Conservation (phyloP, 64 coral and sea anemone genomes). For the Cladopsammia gracilis region DNA sequence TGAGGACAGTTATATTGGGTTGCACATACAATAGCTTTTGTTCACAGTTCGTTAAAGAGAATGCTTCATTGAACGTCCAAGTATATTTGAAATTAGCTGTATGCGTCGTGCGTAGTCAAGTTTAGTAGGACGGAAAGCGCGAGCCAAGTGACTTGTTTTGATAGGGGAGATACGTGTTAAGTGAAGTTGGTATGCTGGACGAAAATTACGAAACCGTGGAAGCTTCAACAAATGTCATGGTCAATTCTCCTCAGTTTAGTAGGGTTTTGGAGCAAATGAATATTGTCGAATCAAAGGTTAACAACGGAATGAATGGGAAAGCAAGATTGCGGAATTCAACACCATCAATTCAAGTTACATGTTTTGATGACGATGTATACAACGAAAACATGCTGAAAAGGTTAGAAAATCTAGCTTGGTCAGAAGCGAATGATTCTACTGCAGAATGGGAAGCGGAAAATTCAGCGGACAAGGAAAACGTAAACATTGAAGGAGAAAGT, state of each 20-base stretch:
- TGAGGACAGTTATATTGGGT: neutral
- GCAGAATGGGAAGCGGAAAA: neutral
- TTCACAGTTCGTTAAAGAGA: neutral
- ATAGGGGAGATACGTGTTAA: no score
- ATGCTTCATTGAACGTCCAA: neutral
- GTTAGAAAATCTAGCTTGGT: neutral
- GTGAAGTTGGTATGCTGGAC: neutral
- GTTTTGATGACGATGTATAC: constrained; percentile 22
- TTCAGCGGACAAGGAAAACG: neutral
- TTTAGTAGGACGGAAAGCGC: no score
- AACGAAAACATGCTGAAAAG: neutral
- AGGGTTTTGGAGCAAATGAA: constrained; percentile 12
- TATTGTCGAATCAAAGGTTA: neutral
- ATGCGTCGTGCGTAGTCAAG: neutral
- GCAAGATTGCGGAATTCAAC: neutral
- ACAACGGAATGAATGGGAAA: neutral
- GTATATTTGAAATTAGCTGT: neutral
- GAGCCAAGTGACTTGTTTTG: no score
- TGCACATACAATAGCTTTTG: constrained; percentile 2
- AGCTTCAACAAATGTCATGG: neutral
- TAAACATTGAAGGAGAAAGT: neutral
- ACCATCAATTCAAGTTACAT: constrained; percentile 7
- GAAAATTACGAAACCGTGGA: neutral
- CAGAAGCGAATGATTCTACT: neutral
- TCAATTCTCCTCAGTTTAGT: constrained; percentile 34